Evolutionary conservation across 2,113 vertebrate genomes (phyloP).

Genomic region (Laterallus jamaicensis): DNA sequence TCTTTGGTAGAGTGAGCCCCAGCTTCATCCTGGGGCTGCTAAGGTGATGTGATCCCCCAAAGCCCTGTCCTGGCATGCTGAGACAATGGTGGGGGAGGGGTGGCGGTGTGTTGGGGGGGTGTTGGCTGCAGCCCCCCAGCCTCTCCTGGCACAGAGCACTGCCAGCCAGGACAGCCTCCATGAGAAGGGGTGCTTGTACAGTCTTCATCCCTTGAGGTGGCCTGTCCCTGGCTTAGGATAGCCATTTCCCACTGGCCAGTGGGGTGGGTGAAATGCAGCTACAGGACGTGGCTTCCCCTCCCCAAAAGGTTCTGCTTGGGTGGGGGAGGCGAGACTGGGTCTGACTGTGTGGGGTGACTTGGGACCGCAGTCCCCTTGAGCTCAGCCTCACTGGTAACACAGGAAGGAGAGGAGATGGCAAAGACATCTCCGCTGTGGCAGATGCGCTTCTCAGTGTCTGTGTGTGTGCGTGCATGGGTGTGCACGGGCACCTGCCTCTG

Average conservation of each 20-base stretch:
- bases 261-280: neutral
- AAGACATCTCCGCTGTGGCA: neutral
- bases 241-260: neutral
- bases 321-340: accelerated
- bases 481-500: neutral
- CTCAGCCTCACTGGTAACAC: neutral
- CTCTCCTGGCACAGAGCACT: neutral
- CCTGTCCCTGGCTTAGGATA: neutral
- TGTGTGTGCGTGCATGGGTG: neutral
- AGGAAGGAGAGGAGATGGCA: neutral
- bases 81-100: neutral
- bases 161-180: neutral
- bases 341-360: neutral
- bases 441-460: neutral
- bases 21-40: neutral
- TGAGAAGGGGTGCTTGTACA: neutral
- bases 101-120: too few relatives aligned
- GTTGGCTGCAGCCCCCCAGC: neutral
- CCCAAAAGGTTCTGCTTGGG: neutral
- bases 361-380: neutral
- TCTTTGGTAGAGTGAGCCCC: neutral
- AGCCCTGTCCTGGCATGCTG: neutral
- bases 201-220: neutral
- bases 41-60: neutral
- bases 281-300: neutral